phyloP scores from a whole-genome alignment of 2,888 invertebrate species.

The Brenthis daphne region DNA sequence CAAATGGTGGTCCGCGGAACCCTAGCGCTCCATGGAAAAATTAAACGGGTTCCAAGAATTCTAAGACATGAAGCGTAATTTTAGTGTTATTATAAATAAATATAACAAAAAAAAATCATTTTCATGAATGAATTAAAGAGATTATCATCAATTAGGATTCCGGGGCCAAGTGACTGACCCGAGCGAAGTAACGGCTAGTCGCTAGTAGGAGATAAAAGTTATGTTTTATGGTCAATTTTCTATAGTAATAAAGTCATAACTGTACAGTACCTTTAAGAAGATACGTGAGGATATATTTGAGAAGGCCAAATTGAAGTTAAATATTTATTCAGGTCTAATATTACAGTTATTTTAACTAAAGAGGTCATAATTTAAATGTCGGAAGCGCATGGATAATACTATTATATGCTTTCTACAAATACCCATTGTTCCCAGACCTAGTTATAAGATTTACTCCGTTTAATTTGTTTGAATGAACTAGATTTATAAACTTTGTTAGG shows the following conservation, averaged over 20 bases:
- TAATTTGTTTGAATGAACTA: conserved; percentile 1
- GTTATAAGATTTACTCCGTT: background rate
- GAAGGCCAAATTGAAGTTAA: background rate
- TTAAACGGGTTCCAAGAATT: too few relatives aligned
- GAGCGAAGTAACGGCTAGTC: too few relatives aligned
- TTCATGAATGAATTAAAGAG: too few relatives aligned
- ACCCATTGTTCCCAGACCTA: conserved; percentile 3
- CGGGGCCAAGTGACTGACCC: too few relatives aligned
- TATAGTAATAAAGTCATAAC: background rate
- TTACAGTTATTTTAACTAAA: conserved; percentile 8
- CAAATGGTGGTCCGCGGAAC: too few relatives aligned
- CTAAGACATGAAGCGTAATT: too few relatives aligned
- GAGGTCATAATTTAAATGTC: conserved; percentile 9
- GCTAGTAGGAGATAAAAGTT: too few relatives aligned
- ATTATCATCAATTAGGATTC: too few relatives aligned
- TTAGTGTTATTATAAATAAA: too few relatives aligned
- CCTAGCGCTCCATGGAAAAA: too few relatives aligned
- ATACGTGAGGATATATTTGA: background rate
- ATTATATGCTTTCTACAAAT: background rate
- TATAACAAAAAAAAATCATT: too few relatives aligned
- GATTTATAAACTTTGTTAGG: background rate
- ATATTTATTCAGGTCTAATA: background rate
- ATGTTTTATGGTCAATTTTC: background rate
- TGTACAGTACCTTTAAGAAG: background rate
- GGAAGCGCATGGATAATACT: background rate